Conservation (phyloP, 1,140 invertebrate species). For the Procambarus clarkii region DNA sequence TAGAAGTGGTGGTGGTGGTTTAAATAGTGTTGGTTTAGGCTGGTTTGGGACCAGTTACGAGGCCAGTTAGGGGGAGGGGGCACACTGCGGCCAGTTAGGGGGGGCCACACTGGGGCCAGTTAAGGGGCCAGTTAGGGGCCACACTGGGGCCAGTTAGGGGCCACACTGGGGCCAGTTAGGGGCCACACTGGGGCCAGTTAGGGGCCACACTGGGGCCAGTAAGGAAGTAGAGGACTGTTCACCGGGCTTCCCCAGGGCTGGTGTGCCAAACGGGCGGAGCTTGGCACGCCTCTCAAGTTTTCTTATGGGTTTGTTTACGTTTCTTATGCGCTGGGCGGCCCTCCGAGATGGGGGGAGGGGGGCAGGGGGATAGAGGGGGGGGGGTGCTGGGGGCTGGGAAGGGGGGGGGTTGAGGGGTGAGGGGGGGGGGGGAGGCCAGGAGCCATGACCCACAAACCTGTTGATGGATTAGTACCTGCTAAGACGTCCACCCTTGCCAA, state of each 20-base stretch:
- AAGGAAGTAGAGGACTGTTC: neutral
- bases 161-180: neutral
- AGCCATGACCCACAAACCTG: neutral
- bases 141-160: neutral
- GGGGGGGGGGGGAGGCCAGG: too few relatives aligned
- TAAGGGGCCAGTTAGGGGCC: neutral
- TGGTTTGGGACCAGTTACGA: neutral
- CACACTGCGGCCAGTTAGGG: neutral
- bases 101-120: neutral
- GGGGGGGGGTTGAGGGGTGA: too few relatives aligned
- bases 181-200: neutral
- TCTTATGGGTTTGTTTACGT: conserved; percentile 14
- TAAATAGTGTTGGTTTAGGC: neutral
- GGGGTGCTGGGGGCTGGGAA: too few relatives aligned
- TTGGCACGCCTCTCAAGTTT: neutral
- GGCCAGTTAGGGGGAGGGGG: neutral
- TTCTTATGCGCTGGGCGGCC: neutral
- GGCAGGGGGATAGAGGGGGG: too few relatives aligned
- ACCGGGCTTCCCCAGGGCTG: neutral
- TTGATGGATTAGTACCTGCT: neutral
- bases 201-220: neutral
- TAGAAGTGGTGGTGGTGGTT: too few relatives aligned
- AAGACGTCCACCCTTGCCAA: too few relatives aligned
- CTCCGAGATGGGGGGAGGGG: neutral
- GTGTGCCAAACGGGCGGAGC: neutral